phyloP scores from a whole-genome alignment of 2,113 vertebrate genomes.

The Sterna hirundo region DNA sequence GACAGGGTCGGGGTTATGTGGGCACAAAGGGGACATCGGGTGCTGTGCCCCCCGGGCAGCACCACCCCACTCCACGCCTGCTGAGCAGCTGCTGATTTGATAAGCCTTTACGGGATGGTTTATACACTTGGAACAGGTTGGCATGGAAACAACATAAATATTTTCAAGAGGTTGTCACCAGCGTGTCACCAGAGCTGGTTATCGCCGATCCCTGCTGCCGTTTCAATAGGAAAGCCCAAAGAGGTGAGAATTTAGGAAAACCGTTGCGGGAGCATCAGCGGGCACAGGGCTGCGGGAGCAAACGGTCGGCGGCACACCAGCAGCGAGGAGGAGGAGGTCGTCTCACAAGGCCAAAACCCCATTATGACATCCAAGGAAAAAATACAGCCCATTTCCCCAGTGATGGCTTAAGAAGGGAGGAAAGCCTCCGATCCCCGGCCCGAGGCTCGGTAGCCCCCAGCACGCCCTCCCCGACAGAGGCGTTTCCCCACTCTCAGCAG shows the following conservation, averaged over 20 bases:
- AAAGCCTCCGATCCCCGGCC: too few relatives aligned
- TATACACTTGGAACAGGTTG: neutral
- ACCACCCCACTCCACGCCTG: accelerated
- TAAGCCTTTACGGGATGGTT: neutral
- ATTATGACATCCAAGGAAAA: neutral
- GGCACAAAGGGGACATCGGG: neutral
- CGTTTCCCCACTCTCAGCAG: neutral
- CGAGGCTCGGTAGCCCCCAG: neutral
- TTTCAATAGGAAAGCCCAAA: neutral
- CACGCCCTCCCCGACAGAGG: accelerated
- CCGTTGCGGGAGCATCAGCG: neutral
- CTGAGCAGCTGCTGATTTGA: neutral
- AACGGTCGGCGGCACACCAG: too few relatives aligned
- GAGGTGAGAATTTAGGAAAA: neutral
- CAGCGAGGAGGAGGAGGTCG: neutral
- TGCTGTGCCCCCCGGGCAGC: too few relatives aligned
- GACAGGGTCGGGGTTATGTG: accelerated
- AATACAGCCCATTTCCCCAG: accelerated
- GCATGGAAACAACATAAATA: conserved; percentile 2
- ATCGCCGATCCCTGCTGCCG: neutral
- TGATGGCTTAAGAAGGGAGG: accelerated
- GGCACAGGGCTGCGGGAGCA: accelerated
- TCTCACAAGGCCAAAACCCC: neutral
- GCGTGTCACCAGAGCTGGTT: neutral
- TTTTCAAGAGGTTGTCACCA: neutral